A percentile compares a stretch with the other conserved stretches of the same genome.
Conservation (phyloP, 2,888 invertebrate species). For the Stegophylla sp. region DNA sequence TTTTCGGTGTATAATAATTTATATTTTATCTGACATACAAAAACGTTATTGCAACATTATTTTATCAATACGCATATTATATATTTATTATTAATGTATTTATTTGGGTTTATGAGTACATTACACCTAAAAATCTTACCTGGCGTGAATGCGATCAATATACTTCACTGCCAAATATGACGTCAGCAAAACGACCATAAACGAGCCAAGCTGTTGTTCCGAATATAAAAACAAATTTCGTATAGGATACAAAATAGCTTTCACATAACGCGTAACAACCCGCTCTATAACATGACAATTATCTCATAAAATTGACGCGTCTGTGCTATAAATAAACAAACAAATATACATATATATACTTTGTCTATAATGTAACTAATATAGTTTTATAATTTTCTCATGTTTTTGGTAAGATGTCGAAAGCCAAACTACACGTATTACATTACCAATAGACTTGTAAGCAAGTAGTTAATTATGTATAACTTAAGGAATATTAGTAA, state of each 20-base stretch:
- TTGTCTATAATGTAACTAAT: not conserved
- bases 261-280: not conserved
- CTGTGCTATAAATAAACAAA: not conserved
- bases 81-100: not conserved
- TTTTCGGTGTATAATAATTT: too few relatives aligned
- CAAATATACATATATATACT: too few relatives aligned
- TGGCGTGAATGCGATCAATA: constrained; percentile 49
- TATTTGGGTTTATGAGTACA: constrained; percentile 16
- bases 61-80: not conserved
- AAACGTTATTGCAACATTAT: not conserved
- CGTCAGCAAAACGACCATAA: constrained; percentile 55
- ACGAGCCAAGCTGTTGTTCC: constrained; percentile 26
- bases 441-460: too few relatives aligned
- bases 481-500: too few relatives aligned
- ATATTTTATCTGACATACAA: too few relatives aligned
- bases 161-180: constrained; percentile 56
- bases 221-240: constrained; percentile 47
- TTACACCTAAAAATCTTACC: constrained; percentile 56
- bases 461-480: too few relatives aligned
- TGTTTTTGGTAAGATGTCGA: too few relatives aligned
- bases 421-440: too few relatives aligned
- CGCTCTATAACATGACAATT: constrained; percentile 12
- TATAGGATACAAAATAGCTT: constrained; percentile 23
- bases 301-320: constrained; percentile 8
- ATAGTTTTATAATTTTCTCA: not conserved